A percentile compares a stretch with the other conserved stretches of the same genome.
phyloP scores from a whole-genome alignment of 2,888 invertebrate species.

The Eugnorisma glareosa region DNA sequence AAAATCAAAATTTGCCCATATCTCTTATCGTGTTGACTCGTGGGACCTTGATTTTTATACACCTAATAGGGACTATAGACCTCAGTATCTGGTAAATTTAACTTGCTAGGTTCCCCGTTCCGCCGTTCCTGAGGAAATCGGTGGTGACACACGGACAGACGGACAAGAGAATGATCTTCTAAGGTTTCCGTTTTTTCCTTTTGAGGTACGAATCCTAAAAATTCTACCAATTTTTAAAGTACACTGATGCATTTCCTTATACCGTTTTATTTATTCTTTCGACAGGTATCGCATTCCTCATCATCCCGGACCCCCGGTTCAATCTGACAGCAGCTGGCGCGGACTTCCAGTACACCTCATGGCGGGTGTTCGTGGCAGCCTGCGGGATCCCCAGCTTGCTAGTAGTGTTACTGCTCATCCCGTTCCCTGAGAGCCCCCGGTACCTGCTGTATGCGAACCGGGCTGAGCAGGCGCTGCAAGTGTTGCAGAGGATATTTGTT shows the following conservation, averaged over 20 bases:
- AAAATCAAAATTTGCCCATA: too few relatives aligned
- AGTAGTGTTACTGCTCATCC: slow-evolving; percentile 87
- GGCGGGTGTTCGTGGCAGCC: slow-evolving; percentile 92
- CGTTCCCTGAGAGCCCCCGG: slow-evolving; percentile 91
- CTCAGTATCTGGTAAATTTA: too few relatives aligned
- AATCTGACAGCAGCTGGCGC: slow-evolving; percentile 77
- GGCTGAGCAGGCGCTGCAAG: slow-evolving; percentile 87
- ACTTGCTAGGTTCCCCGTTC: too few relatives aligned
- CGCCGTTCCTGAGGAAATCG: too few relatives aligned
- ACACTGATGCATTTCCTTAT: background rate
- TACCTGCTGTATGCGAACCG: slow-evolving; percentile 89
- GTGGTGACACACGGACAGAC: too few relatives aligned
- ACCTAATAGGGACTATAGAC: too few relatives aligned
- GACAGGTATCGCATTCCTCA: slow-evolving; percentile 87
- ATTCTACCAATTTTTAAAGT: too few relatives aligned
- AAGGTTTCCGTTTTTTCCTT: too few relatives aligned
- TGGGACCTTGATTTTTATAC: too few relatives aligned
- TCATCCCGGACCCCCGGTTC: slow-evolving; percentile 83
- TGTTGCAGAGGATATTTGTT: slow-evolving; percentile 89
- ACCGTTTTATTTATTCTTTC: background rate
- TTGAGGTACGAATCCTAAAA: too few relatives aligned
- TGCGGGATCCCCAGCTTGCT: slow-evolving; percentile 91
- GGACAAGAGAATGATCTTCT: too few relatives aligned
- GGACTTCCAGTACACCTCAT: slow-evolving; percentile 89
- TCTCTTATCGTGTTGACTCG: too few relatives aligned